phyloP scores from a whole-genome alignment of 2,113 vertebrate species.

The Nothobranchius kuhntae region DNA sequence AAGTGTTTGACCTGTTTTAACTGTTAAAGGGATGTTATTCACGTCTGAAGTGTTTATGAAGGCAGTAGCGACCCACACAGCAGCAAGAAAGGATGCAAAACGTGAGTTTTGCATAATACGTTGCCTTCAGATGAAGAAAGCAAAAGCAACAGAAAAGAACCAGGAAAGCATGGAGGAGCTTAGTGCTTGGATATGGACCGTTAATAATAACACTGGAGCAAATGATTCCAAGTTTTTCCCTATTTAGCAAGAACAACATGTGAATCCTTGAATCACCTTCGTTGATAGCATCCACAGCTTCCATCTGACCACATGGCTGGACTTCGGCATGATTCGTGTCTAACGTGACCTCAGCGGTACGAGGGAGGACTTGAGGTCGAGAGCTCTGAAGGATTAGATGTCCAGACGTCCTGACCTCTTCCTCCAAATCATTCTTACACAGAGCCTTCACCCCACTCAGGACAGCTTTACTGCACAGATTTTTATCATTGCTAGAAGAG shows the following conservation, averaged over 20 bases:
- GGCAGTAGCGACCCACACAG: too few species aligned
- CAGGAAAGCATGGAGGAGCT: too few species aligned
- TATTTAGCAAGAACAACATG: slow-evolving; percentile 20
- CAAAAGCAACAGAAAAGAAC: too few species aligned
- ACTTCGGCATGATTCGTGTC: slow-evolving; percentile 38
- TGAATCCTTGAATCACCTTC: slow-evolving; percentile 52
- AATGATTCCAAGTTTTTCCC: slow-evolving; percentile 29
- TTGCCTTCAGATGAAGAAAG: too few species aligned
- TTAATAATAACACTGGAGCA: too few species aligned
- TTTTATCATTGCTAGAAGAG: slow-evolving; percentile 89
- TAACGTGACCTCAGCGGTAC: slow-evolving; percentile 7
- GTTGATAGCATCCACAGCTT: not conserved
- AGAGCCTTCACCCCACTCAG: slow-evolving; percentile 89
- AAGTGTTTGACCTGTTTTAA: too few species aligned
- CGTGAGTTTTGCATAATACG: too few species aligned
- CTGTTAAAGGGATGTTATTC: too few species aligned
- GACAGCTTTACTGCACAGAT: slow-evolving; percentile 91
- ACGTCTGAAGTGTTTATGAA: too few species aligned
- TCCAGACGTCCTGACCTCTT: slow-evolving; percentile 71
- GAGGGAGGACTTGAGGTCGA: slow-evolving; percentile 8
- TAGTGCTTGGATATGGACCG: too few species aligned
- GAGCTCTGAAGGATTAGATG: slow-evolving; percentile 16
- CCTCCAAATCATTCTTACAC: slow-evolving; percentile 86
- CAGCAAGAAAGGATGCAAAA: too few species aligned
- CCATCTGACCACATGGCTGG: slow-evolving; percentile 32